These are phyloP conservation scores for Characodon lateralis DNA, from an alignment of 2,797 vertebrate species.

Conservation along the genomic window DNA sequence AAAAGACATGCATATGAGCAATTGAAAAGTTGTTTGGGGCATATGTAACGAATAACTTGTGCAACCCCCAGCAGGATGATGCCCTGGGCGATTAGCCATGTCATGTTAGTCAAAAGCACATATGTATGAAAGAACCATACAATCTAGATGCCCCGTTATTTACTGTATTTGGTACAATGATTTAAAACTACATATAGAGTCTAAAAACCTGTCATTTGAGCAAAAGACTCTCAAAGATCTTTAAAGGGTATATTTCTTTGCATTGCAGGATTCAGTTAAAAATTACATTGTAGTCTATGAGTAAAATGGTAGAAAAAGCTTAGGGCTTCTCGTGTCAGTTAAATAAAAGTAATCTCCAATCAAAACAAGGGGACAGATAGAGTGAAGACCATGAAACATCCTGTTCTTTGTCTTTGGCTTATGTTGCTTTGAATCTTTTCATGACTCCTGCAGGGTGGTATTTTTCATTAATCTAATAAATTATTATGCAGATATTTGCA, in stretches of 20 bases:
- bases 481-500: slow-evolving; percentile 45
- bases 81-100: neutral
- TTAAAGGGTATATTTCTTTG: neutral
- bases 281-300: neutral
- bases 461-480: slow-evolving; percentile 48
- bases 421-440: slow-evolving; percentile 29
- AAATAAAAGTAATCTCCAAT: slow-evolving; percentile 16
- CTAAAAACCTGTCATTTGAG: neutral
- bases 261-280: neutral
- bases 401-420: slow-evolving; percentile 34
- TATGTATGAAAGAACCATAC: neutral
- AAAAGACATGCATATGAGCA: neutral
- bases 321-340: neutral
- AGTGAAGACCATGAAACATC: slow-evolving; percentile 42
- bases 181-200: neutral
- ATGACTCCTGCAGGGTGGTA: slow-evolving; percentile 18
- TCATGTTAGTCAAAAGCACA: neutral
- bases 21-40: neutral
- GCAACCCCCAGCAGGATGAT: neutral
- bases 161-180: neutral
- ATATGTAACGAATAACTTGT: neutral
- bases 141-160: neutral
- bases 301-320: slow-evolving; percentile 1
- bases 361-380: slow-evolving; percentile 34
- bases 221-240: neutral